Percentiles rank a stretch among this genome's conserved stretches.
Evolutionary conservation across 2,113 vertebrate species (phyloP).

Genomic region (Coptodon rendalli): DNA sequence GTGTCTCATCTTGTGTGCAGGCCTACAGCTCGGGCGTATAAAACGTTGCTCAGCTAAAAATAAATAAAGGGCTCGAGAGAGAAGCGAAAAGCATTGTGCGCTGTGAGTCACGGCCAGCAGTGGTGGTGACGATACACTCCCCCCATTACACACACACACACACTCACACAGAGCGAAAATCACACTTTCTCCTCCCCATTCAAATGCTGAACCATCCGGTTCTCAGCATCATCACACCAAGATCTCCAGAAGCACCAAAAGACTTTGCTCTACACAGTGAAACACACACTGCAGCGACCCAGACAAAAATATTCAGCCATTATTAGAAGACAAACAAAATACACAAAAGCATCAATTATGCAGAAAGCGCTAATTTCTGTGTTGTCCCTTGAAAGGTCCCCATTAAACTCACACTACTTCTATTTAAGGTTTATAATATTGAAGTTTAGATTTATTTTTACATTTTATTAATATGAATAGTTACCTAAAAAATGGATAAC

Average conservation of each 20-base stretch:
- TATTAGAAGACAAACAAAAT: not conserved
- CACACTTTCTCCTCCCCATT: constrained; percentile 13
- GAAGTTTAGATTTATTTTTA: not conserved
- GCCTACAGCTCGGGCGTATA: constrained; percentile 24
- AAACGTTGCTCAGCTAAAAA: constrained; percentile 62
- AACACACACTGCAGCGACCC: not conserved
- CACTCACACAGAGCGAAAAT: not conserved
- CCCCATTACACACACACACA: not conserved
- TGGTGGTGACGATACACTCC: constrained; percentile 43
- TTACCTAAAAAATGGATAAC: not conserved
- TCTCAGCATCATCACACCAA: not conserved
- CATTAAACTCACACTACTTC: not conserved
- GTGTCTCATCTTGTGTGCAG: constrained; percentile 17
- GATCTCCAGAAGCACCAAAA: constrained; percentile 2
- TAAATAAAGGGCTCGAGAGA: constrained; percentile 50
- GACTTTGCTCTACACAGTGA: not conserved
- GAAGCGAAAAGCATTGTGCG: constrained; percentile 48
- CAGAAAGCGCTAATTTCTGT: not conserved
- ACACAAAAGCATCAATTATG: not conserved
- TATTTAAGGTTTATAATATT: not conserved
- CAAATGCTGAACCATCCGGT: not conserved
- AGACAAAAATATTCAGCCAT: not conserved
- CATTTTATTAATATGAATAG: not conserved
- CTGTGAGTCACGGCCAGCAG: constrained; percentile 54
- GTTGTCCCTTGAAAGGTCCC: not conserved